A percentile compares a stretch with the other conserved stretches of the same genome.
Conservation (phyloP, 2,888 invertebrate genomes). For the Hofmannophila pseudospretella region DNA sequence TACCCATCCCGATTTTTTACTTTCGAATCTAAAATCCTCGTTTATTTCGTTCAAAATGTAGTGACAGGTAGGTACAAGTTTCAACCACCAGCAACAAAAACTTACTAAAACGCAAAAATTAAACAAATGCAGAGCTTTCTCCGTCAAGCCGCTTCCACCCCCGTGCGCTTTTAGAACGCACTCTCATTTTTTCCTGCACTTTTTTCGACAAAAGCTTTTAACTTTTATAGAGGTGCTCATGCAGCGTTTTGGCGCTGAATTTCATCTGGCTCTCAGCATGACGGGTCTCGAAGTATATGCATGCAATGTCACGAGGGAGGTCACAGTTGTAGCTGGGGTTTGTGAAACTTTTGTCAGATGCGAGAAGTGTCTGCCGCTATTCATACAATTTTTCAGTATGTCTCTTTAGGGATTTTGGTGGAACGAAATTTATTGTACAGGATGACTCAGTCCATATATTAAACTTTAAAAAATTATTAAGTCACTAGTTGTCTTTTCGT, state of each 20-base stretch:
- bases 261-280: constrained; percentile 7
- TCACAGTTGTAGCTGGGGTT: background rate
- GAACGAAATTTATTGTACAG: background rate
- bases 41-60: too few species aligned
- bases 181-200: constrained; percentile 52
- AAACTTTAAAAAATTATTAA: too few species aligned
- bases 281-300: constrained; percentile 2
- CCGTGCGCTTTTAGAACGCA: constrained; percentile 48
- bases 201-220: constrained; percentile 70
- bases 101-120: too few species aligned
- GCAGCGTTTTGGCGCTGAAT: constrained; percentile 49
- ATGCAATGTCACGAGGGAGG: background rate
- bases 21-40: too few species aligned
- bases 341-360: background rate
- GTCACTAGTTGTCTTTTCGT: too few species aligned
- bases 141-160: background rate
- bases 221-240: constrained; percentile 62
- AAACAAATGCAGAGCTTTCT: background rate
- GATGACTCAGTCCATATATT: too few species aligned
- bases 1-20: too few species aligned
- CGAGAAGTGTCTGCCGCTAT: background rate
- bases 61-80: too few species aligned
- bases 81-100: too few species aligned
- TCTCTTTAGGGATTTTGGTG: too few species aligned
- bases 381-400: constrained; percentile 1